Evolutionary conservation across 2,797 vertebrate species (phyloP).

Genomic region (Alfaro cultratus): DNA sequence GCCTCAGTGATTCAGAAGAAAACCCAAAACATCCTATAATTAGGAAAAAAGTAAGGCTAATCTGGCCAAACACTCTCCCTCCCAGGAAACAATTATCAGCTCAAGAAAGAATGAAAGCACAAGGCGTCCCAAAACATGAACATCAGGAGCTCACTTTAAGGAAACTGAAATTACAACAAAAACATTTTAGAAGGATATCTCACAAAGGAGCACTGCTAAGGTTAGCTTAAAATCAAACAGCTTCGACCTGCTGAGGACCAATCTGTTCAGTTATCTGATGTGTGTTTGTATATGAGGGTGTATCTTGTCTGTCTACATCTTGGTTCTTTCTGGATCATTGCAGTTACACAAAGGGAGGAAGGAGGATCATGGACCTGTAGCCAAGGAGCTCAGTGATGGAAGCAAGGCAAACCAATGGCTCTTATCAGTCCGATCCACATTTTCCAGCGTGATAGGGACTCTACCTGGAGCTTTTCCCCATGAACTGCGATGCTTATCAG

Average conservation of each 20-base stretch:
- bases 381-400: constrained; percentile 23
- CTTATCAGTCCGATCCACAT: constrained; percentile 74
- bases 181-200: not conserved
- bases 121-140: constrained; percentile 24
- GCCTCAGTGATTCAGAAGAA: constrained; percentile 54
- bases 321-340: constrained; percentile 80
- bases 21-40: constrained; percentile 77
- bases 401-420: constrained; percentile 30
- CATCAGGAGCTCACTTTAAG: not conserved
- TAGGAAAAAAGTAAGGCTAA: constrained; percentile 61
- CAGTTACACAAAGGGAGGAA: constrained; percentile 48
- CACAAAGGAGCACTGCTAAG: constrained; percentile 3
- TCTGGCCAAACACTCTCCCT: constrained; percentile 61
- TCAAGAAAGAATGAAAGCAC: constrained; percentile 24
- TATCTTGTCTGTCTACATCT: constrained; percentile 78
- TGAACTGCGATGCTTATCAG: constrained; percentile 75
- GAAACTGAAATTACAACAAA: constrained; percentile 7
- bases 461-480: constrained; percentile 73
- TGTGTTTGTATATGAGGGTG: constrained; percentile 34
- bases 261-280: constrained; percentile 61
- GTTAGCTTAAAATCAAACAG: constrained; percentile 26
- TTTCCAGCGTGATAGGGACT: constrained; percentile 55
- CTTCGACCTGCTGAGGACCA: constrained; percentile 42
- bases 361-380: constrained; percentile 10
- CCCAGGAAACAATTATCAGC: constrained; percentile 61